Percentiles rank a stretch among this genome's conserved stretches.
Conservation (phyloP, 2,888 invertebrate genomes). For the Lycophotia porphyrea region DNA sequence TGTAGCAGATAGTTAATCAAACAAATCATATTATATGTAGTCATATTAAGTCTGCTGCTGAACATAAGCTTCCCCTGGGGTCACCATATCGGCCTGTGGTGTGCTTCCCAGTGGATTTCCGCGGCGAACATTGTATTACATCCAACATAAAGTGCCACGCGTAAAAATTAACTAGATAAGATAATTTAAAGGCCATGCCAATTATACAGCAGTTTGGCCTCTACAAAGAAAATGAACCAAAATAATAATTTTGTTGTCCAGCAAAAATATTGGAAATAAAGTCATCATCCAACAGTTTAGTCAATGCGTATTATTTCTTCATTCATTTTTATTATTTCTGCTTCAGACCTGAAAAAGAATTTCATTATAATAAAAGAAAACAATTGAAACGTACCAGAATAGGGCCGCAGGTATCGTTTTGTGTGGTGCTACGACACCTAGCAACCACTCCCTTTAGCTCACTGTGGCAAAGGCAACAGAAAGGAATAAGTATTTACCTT, state of each 20-base stretch:
- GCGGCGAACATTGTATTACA: too few relatives aligned
- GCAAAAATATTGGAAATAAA: background rate
- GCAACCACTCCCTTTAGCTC: slow-evolving; percentile 55
- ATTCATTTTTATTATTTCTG: background rate
- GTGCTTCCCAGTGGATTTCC: too few relatives aligned
- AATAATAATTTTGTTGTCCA: too few relatives aligned
- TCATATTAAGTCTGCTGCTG: too few relatives aligned
- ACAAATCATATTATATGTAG: too few relatives aligned
- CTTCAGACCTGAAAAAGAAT: background rate
- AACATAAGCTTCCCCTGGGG: too few relatives aligned
- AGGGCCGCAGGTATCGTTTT: slow-evolving; percentile 64
- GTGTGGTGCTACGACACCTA: slow-evolving; percentile 67
- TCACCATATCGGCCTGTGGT: too few relatives aligned
- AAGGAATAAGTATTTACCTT: slow-evolving; percentile 31
- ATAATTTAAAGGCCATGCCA: background rate
- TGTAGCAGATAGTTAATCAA: background rate
- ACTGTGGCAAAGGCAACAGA: slow-evolving; percentile 41
- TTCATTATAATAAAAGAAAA: background rate
- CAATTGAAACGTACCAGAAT: slow-evolving; percentile 61
- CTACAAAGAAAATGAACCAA: too few relatives aligned
- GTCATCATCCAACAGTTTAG: background rate
- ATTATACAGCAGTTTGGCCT: background rate
- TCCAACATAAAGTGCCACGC: background rate
- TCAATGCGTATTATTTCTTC: background rate
- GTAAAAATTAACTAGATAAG: background rate